A percentile compares a stretch with the other conserved stretches of the same genome.
Evolutionary conservation across 2,888 invertebrate species (phyloP).

Genomic region (Linnaemya vulpina): DNA sequence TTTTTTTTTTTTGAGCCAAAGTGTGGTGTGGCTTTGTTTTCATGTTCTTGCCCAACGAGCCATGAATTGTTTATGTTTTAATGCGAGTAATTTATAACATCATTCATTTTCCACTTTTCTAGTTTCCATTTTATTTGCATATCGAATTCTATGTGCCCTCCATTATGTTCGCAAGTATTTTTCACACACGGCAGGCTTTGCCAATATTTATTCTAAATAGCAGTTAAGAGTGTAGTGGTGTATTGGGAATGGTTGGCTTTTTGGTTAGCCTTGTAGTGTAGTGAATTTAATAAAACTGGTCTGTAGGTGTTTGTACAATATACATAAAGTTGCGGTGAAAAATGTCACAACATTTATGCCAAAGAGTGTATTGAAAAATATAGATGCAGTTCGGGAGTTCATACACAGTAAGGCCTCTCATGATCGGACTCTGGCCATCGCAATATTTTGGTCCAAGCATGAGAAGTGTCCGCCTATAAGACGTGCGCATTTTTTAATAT

Average conservation of each 20-base stretch:
- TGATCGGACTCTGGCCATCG: no score
- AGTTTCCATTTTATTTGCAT: conserved; percentile 1
- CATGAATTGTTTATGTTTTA: background rate
- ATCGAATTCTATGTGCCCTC: background rate
- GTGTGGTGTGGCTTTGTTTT: background rate
- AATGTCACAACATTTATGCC: background rate
- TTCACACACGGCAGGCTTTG: background rate
- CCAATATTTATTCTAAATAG: conserved; percentile 5
- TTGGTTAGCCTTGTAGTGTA: background rate
- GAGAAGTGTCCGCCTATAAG: no score
- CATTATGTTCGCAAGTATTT: background rate
- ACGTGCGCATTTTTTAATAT: no score
- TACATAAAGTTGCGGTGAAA: background rate
- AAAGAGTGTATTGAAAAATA: background rate
- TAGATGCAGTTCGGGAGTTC: background rate
- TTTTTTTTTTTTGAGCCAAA: background rate
- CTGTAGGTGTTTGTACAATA: background rate
- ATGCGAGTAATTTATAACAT: background rate
- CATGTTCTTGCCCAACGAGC: background rate
- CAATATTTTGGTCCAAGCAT: no score
- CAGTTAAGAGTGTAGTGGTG: background rate
- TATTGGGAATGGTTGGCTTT: background rate
- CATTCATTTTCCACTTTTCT: background rate
- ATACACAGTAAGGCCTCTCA: no score
- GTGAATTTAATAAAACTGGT: background rate